Conservation (phyloP, 2,888 invertebrate species). For the Alitta virens region DNA sequence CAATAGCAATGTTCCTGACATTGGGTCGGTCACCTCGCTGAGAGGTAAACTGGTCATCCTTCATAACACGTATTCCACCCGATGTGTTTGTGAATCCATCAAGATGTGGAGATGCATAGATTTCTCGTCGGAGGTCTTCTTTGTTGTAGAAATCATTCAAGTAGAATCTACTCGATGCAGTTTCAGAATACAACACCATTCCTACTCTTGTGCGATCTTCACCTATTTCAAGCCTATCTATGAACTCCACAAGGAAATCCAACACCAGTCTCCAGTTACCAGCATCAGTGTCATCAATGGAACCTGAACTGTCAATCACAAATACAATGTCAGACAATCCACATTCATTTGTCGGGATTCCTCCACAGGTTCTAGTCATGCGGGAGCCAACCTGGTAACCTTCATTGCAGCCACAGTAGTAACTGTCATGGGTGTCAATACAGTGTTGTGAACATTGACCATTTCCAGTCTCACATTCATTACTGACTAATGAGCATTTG, state of each 20-base stretch:
- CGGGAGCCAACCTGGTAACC: conserved; percentile 6
- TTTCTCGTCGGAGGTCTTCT: background rate
- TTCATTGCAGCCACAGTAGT: conserved; percentile 13
- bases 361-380: background rate
- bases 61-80: conserved; percentile 9
- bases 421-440: conserved; percentile 19
- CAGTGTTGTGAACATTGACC: conserved; percentile 13
- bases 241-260: conserved; percentile 13
- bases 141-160: background rate
- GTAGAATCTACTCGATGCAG: conserved; percentile 4
- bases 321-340: background rate
- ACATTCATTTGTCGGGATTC: no score
- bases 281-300: background rate
- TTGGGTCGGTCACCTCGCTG: conserved; percentile 7
- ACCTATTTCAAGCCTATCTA: conserved; percentile 9
- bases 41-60: conserved; percentile 5
- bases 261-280: conserved; percentile 14
- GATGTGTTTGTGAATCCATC: conserved; percentile 15
- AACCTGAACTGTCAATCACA: background rate
- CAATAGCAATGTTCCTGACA: conserved; percentile 7
- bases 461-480: conserved; percentile 14
- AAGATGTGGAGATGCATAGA: conserved; percentile 1
- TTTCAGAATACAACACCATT: conserved; percentile 12
- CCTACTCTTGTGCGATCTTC: conserved; percentile 6
- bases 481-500: background rate